Conservation (phyloP, 2,113 vertebrate genomes). For the Saccopteryx leptura region DNA sequence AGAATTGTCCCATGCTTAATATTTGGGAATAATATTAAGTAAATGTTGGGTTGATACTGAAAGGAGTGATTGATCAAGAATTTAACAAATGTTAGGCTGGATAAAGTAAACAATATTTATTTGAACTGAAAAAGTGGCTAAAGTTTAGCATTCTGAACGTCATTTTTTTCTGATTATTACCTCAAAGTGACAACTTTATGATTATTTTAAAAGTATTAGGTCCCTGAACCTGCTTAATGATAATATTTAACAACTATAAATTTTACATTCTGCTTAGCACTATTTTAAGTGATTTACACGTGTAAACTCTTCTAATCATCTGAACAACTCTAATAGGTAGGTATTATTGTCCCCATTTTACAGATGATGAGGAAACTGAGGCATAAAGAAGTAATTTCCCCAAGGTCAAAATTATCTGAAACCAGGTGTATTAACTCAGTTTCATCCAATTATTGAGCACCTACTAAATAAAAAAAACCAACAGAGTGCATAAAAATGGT, state of each 20-base stretch:
- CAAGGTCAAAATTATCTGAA: conserved; percentile 46
- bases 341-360: conserved; percentile 42
- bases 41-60: neutral
- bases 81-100: conserved; percentile 47
- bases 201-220: conserved; percentile 52
- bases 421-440: conserved; percentile 47
- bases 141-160: conserved; percentile 25
- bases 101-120: conserved; percentile 42
- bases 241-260: conserved; percentile 25
- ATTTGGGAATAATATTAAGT: conserved; percentile 40
- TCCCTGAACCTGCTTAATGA: conserved; percentile 1
- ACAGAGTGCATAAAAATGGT: conserved; percentile 1
- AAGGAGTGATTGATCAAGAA: neutral
- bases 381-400: conserved; percentile 23
- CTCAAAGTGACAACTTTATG: conserved; percentile 27
- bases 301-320: conserved; percentile 45
- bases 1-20: conserved; percentile 42
- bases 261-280: conserved; percentile 50
- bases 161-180: conserved; percentile 57
- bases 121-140: conserved; percentile 48
- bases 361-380: conserved; percentile 40
- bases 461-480: conserved; percentile 43
- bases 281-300: neutral
- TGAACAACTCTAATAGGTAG: conserved; percentile 8
- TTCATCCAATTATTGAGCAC: conserved; percentile 42